Percentiles rank a stretch among this genome's conserved stretches.
Conservation (phyloP, 1,140 invertebrate species). For the Popillia japonica region DNA sequence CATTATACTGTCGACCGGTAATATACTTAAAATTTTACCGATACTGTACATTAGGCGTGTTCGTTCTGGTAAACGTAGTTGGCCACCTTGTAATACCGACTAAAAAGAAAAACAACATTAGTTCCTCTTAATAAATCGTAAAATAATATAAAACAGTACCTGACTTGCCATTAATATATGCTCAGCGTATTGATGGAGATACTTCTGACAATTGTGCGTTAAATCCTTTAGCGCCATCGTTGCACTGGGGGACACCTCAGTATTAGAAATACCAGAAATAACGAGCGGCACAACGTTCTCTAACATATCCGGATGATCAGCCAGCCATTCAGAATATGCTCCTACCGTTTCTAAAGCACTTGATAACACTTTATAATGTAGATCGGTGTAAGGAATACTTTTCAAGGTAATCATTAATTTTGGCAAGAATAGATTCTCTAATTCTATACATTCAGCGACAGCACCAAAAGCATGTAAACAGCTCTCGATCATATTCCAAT, state of each 20-base stretch:
- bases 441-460: conserved; percentile 77
- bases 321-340: conserved; percentile 85
- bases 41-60: conserved; percentile 80
- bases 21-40: conserved; percentile 75
- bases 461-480: conserved; percentile 84
- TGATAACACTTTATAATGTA: conserved; percentile 69
- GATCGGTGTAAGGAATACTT: conserved; percentile 70
- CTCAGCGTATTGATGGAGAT: conserved; percentile 76
- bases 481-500: conserved; percentile 77
- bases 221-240: conserved; percentile 90
- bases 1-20: conserved; percentile 71
- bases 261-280: conserved; percentile 71
- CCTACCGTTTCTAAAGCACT: conserved; percentile 79
- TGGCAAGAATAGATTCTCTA: conserved; percentile 70
- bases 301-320: conserved; percentile 73
- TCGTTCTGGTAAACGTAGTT: conserved; percentile 70
- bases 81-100: conserved; percentile 63
- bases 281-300: conserved; percentile 75
- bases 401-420: conserved; percentile 74
- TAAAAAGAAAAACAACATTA: conserved; percentile 59
- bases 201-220: conserved; percentile 76
- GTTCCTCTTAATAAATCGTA: neutral
- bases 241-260: conserved; percentile 76
- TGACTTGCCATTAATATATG: conserved; percentile 73
- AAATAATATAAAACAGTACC: conserved; percentile 53